These are phyloP conservation scores for Theristicus caerulescens DNA, from an alignment of 2,113 vertebrate genomes.

Conservation along the genomic window DNA sequence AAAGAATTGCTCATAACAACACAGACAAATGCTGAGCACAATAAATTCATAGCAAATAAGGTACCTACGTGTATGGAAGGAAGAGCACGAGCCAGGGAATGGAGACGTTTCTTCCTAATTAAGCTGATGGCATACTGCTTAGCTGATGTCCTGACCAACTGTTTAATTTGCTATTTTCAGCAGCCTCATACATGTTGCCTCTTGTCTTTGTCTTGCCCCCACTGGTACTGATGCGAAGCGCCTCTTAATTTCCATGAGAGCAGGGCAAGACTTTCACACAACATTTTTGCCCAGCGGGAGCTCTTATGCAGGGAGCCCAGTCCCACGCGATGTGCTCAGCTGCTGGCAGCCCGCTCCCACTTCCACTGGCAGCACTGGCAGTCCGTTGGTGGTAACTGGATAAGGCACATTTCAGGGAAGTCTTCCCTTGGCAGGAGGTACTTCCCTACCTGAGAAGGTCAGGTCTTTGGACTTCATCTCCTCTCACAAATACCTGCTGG, in stretches of 20 bases:
- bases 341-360: neutral
- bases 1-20: neutral
- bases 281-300: neutral
- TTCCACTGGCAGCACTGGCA: neutral
- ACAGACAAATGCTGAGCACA: neutral
- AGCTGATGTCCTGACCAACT: neutral
- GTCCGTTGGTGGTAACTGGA: neutral
- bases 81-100: neutral
- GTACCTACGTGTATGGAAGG: neutral
- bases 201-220: neutral
- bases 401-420: neutral
- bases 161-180: constrained; percentile 47
- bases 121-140: neutral
- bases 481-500: neutral
- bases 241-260: neutral
- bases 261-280: neutral
- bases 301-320: neutral
- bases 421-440: neutral
- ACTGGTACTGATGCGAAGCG: neutral
- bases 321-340: neutral
- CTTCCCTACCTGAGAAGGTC: constrained; percentile 1
- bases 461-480: neutral
- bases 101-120: neutral
- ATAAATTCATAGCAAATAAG: neutral
- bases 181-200: neutral